Percentiles rank a stretch among this genome's conserved stretches.
phyloP scores from a whole-genome alignment of 2,888 invertebrate species.

The Watsonalla binaria region DNA sequence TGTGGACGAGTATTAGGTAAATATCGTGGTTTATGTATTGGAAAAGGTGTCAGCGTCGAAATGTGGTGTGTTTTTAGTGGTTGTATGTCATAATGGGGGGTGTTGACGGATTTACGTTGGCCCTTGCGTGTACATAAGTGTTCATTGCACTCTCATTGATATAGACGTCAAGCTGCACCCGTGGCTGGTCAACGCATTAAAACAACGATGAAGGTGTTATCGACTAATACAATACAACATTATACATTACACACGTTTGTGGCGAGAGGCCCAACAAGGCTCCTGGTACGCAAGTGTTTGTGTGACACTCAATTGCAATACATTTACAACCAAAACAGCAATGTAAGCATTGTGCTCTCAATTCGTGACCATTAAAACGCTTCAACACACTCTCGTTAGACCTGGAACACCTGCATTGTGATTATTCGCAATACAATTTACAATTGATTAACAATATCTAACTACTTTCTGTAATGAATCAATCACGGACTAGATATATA shows the following conservation, averaged over 20 bases:
- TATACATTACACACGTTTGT: too few species aligned
- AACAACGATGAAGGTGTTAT: too few species aligned
- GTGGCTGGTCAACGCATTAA: not conserved
- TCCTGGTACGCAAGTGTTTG: not conserved
- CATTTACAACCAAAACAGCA: not conserved
- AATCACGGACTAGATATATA: too few species aligned
- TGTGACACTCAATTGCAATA: not conserved
- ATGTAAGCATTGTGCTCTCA: not conserved
- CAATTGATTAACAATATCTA: too few species aligned
- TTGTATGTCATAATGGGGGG: not conserved
- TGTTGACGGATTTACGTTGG: constrained; percentile 7
- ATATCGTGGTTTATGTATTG: constrained; percentile 35
- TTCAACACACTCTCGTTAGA: not conserved
- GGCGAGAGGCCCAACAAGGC: not conserved
- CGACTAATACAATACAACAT: too few species aligned
- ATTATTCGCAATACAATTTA: not conserved
- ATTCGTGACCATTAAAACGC: not conserved
- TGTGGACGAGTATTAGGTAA: constrained; percentile 72
- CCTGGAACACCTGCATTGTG: not conserved
- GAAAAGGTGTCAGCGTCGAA: constrained; percentile 25
- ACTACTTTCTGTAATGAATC: too few species aligned
- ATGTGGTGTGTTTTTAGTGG: constrained; percentile 8
- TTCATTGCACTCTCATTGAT: not conserved
- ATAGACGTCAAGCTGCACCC: not conserved
- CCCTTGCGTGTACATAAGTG: not conserved